These are phyloP conservation scores for Apodemia zela DNA, from an alignment of 2,888 invertebrate genomes.

Conservation along the genomic window DNA sequence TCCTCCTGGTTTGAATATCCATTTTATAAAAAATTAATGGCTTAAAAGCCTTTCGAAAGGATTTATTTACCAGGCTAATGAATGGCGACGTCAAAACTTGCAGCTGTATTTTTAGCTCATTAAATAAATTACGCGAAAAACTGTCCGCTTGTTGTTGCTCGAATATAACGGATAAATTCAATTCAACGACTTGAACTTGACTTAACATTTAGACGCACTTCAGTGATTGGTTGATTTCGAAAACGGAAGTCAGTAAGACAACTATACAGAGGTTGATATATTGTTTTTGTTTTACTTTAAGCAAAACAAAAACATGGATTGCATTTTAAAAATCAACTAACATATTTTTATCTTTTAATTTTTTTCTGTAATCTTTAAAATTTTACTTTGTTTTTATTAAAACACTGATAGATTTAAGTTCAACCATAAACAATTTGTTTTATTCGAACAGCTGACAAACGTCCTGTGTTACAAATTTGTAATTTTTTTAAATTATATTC, in stretches of 20 bases:
- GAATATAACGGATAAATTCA: constrained; percentile 36
- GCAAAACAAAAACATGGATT: too few species aligned
- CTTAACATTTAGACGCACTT: constrained; percentile 11
- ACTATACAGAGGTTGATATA: background rate
- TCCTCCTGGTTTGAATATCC: constrained; percentile 58
- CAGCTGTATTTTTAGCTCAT: background rate
- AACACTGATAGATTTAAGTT: background rate
- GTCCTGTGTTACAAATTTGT: background rate
- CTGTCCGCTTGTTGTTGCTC: constrained; percentile 19
- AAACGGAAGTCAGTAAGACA: constrained; percentile 26
- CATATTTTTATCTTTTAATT: too few species aligned
- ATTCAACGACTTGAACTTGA: constrained; percentile 22
- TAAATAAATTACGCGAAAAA: background rate
- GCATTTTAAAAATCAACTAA: too few species aligned
- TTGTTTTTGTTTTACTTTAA: background rate
- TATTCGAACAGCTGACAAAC: background rate
- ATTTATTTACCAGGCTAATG: background rate
- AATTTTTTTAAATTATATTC: too few species aligned
- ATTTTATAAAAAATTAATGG: constrained; percentile 35
- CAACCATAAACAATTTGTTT: background rate
- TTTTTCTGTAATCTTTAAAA: too few species aligned
- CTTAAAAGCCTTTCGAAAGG: background rate
- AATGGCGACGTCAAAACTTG: background rate
- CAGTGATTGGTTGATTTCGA: constrained; percentile 30
- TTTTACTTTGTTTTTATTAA: background rate